Evolutionary conservation across 2,113 vertebrate genomes (phyloP).

Genomic region (Phocoena sinus): DNA sequence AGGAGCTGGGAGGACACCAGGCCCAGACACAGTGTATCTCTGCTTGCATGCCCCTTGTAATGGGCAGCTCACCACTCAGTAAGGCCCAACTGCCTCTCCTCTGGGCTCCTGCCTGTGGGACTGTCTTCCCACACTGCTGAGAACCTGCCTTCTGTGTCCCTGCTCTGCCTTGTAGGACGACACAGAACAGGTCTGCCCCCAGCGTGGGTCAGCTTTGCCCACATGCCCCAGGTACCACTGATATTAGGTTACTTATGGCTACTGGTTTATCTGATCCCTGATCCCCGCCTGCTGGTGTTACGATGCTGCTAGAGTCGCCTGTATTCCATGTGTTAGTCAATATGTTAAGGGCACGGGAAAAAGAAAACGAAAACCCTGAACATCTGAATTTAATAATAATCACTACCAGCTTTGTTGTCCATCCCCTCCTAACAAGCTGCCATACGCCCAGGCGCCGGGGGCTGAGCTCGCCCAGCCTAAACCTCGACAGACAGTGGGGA

Average conservation of each 20-base stretch:
- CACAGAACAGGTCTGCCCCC: neutral
- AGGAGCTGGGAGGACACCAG: neutral
- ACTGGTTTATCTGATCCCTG: neutral
- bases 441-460: neutral
- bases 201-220: rapidly evolving
- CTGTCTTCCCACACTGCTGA: neutral
- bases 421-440: neutral
- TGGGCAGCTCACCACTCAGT: neutral
- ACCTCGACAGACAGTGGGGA: rapidly evolving
- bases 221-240: rapidly evolving
- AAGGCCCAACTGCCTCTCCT: neutral
- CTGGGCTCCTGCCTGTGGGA: neutral
- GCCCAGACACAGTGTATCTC: neutral
- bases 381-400: constrained; percentile 53
- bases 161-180: neutral
- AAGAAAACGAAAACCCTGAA: neutral
- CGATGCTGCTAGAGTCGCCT: neutral
- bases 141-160: neutral
- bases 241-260: rapidly evolving
- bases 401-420: constrained; percentile 15
- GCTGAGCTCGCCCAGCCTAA: neutral
- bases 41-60: neutral
- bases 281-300: neutral
- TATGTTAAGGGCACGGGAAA: neutral
- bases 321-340: rapidly evolving